phyloP scores from a whole-genome alignment of 2,113 vertebrate genomes.

The Platysteira castanea region DNA sequence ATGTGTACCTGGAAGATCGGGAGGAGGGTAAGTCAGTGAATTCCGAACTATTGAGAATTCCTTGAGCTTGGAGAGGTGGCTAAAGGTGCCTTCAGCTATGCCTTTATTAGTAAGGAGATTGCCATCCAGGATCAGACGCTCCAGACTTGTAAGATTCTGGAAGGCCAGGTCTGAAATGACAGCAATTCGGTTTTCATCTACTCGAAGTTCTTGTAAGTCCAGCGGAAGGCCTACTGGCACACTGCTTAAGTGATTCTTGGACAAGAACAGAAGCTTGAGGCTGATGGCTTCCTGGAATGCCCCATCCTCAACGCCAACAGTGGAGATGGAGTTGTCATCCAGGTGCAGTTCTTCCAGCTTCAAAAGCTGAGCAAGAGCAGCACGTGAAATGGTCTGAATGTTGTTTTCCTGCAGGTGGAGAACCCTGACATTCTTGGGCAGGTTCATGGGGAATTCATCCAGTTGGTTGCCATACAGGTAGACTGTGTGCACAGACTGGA shows the following conservation, averaged over 20 bases:
- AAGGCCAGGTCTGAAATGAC: slow-evolving; percentile 92
- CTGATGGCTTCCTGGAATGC: slow-evolving; percentile 92
- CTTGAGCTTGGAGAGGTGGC: slow-evolving; percentile 86
- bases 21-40: slow-evolving; percentile 88
- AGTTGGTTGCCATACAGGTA: slow-evolving; percentile 95
- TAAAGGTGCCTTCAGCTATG: slow-evolving; percentile 91
- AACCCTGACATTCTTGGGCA: slow-evolving; percentile 90
- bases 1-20: slow-evolving; percentile 84
- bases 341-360: slow-evolving; percentile 93
- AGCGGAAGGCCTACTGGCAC: slow-evolving; percentile 91
- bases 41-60: slow-evolving; percentile 94
- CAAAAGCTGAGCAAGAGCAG: slow-evolving; percentile 88
- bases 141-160: slow-evolving; percentile 90
- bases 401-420: slow-evolving; percentile 98
- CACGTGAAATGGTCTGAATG: slow-evolving; percentile 96
- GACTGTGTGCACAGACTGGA: slow-evolving; percentile 91
- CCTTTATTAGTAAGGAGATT: slow-evolving; percentile 94
- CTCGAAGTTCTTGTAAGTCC: slow-evolving; percentile 89
- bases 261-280: slow-evolving; percentile 94
- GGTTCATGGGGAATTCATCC: slow-evolving; percentile 96
- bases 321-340: slow-evolving; percentile 97
- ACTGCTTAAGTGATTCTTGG: slow-evolving; percentile 96
- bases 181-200: slow-evolving; percentile 95
- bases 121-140: slow-evolving; percentile 92
- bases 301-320: slow-evolving; percentile 94